Conservation (phyloP, 2,113 vertebrate species). For the Pomatostomus ruficeps region DNA sequence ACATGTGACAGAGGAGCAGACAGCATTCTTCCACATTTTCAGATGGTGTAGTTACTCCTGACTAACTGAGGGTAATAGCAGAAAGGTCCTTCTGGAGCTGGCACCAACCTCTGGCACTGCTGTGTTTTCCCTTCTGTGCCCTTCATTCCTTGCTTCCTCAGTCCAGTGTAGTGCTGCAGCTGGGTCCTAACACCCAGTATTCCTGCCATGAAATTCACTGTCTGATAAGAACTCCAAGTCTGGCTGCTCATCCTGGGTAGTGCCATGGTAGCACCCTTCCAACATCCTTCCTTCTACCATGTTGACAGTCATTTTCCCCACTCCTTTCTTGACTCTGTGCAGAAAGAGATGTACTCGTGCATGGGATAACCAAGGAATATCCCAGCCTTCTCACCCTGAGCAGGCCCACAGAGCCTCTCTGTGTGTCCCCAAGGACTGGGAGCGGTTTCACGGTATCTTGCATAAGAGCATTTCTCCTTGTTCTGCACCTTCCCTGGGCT, state of each 20-base stretch:
- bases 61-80: background rate
- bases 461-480: background rate
- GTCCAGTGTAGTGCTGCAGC: background rate
- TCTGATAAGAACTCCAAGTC: background rate
- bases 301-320: background rate
- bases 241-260: background rate
- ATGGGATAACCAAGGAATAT: background rate
- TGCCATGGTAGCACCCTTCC: background rate
- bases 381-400: background rate
- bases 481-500: background rate
- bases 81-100: background rate
- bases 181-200: background rate
- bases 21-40: background rate
- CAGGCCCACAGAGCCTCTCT: background rate
- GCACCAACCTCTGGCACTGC: rapidly evolving
- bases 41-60: background rate
- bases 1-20: background rate
- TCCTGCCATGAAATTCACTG: background rate
- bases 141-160: background rate
- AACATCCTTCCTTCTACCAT: background rate
- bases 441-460: background rate
- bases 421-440: background rate
- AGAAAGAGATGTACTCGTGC: background rate
- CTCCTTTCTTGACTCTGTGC: background rate
- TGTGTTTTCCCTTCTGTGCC: background rate